Conservation (phyloP, 2,888 invertebrate species). For the Brenthis daphne region DNA sequence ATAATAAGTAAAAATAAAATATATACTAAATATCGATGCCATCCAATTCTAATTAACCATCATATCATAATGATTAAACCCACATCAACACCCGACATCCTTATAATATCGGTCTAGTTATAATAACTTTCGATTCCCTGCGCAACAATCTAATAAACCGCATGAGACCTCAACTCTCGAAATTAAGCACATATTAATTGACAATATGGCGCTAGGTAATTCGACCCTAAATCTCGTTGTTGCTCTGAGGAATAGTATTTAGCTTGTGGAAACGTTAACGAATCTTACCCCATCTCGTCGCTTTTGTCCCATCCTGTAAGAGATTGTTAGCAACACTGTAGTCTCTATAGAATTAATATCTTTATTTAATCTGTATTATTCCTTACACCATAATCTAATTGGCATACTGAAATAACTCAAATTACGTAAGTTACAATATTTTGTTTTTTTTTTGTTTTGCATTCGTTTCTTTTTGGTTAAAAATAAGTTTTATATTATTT, state of each 20-base stretch:
- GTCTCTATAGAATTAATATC: slow-evolving; percentile 15
- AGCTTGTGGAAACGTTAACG: slow-evolving; percentile 29
- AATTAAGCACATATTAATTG: slow-evolving; percentile 32
- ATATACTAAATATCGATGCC: no score
- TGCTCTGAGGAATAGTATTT: slow-evolving; percentile 25
- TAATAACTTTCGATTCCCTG: slow-evolving; percentile 29
- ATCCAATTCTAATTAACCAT: neutral
- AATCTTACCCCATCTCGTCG: slow-evolving; percentile 14
- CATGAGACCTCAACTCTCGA: slow-evolving; percentile 20
- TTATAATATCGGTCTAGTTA: slow-evolving; percentile 17
- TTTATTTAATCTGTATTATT: neutral
- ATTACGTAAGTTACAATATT: neutral
- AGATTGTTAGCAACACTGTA: slow-evolving; percentile 20
- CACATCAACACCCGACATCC: neutral
- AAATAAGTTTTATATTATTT: no score
- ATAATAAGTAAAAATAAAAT: neutral
- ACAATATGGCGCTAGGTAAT: slow-evolving; percentile 34
- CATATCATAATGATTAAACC: neutral
- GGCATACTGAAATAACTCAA: neutral
- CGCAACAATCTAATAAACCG: slow-evolving; percentile 27
- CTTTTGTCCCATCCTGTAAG: slow-evolving; percentile 22
- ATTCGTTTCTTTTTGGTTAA: no score
- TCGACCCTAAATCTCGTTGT: slow-evolving; percentile 25
- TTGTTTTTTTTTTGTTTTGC: no score
- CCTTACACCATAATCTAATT: neutral